Evolutionary conservation across 2,888 invertebrate genomes (phyloP).

Genomic region (Himalopsyche japonica): DNA sequence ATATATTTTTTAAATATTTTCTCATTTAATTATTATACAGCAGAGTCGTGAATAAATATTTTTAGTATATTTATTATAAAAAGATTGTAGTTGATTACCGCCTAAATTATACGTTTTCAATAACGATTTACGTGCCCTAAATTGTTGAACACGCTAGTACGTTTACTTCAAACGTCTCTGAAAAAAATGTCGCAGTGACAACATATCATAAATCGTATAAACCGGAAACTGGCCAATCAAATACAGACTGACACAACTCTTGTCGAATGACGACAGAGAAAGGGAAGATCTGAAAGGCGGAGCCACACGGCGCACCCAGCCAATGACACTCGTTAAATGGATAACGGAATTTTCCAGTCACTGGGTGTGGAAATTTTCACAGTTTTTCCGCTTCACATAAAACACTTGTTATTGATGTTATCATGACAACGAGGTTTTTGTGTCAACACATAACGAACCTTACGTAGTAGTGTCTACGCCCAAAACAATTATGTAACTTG

Average conservation of each 20-base stretch:
- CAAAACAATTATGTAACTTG: slow-evolving; percentile 27
- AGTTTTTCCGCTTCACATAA: slow-evolving; percentile 10
- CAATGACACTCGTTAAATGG: slow-evolving; percentile 17
- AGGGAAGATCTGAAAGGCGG: slow-evolving; percentile 9
- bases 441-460: neutral
- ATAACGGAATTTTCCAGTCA: neutral
- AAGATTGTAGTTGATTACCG: neutral
- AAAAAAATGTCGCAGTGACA: neutral
- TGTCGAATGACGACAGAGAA: neutral
- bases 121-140: neutral
- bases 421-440: slow-evolving; percentile 21
- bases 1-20: no score
- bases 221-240: slow-evolving; percentile 26
- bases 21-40: no score
- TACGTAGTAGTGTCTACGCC: neutral
- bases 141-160: neutral
- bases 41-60: no score
- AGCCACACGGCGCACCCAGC: neutral
- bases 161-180: neutral
- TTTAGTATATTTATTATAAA: no score
- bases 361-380: slow-evolving; percentile 5
- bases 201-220: neutral
- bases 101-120: neutral
- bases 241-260: slow-evolving; percentile 2
- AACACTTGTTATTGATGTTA: slow-evolving; percentile 9